A percentile compares a stretch with the other conserved stretches of the same genome.
These are phyloP conservation scores for Ectobius pallidus DNA, from an alignment of 2,888 invertebrate genomes.

Conservation along the genomic window DNA sequence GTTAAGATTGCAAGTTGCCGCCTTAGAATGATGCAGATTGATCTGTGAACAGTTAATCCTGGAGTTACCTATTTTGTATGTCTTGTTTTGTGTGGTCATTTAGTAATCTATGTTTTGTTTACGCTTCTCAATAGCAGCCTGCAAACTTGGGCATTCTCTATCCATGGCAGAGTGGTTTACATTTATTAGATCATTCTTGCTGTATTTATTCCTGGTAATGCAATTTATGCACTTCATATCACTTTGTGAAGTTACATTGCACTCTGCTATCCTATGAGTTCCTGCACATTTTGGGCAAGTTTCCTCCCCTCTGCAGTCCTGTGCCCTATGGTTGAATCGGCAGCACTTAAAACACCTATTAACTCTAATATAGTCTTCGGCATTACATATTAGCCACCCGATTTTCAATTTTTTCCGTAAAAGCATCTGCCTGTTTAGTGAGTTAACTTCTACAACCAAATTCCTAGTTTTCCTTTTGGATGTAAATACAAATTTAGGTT, in stretches of 20 bases:
- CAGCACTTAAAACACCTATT: neutral
- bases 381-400: neutral
- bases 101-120: neutral
- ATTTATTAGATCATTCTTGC: neutral
- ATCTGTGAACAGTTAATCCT: neutral
- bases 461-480: neutral
- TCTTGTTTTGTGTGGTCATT: neutral
- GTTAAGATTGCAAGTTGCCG: neutral
- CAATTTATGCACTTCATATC: slow-evolving; percentile 4
- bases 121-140: neutral
- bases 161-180: neutral
- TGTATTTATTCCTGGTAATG: neutral
- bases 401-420: neutral
- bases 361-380: neutral
- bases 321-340: neutral
- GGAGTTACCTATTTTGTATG: neutral
- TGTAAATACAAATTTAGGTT: neutral
- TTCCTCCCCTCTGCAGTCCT: neutral
- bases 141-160: neutral
- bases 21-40: neutral
- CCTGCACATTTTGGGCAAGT: neutral
- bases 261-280: neutral
- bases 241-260: neutral
- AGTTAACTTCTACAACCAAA: neutral
- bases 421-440: neutral